Percentiles rank a stretch among this genome's conserved stretches.
These are phyloP conservation scores for Chloropsis cyanopogon DNA, from an alignment of 2,113 vertebrate genomes.

Conservation along the genomic window DNA sequence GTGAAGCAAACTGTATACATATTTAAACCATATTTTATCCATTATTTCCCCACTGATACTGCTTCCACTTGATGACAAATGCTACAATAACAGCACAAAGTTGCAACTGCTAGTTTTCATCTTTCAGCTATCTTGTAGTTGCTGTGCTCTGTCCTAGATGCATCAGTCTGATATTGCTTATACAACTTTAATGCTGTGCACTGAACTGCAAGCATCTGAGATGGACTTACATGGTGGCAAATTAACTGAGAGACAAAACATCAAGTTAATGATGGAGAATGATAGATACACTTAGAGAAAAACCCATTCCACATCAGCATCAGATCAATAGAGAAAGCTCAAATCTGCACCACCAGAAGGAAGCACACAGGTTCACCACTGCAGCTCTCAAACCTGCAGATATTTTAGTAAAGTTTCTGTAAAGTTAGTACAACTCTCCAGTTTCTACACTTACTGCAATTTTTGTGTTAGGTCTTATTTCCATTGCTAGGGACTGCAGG, in stretches of 20 bases:
- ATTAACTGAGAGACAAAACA: neutral
- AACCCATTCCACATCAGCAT: neutral
- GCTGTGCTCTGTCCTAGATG: neutral
- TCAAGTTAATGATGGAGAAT: neutral
- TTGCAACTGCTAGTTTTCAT: neutral
- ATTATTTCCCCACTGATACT: neutral
- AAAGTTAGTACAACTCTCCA: neutral
- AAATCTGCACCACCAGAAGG: neutral
- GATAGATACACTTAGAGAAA: neutral
- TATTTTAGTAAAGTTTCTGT: neutral
- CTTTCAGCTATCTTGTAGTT: neutral
- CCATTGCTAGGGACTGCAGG: neutral
- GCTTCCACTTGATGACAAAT: neutral
- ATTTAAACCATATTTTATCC: neutral
- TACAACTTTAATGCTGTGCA: neutral
- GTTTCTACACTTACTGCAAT: neutral
- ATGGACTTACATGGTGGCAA: neutral
- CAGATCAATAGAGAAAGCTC: neutral
- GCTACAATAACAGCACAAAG: neutral
- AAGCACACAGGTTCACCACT: neutral
- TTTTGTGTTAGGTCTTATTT: neutral
- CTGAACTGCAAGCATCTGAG: neutral
- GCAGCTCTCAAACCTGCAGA: neutral
- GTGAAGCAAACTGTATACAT: neutral
- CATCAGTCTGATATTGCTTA: neutral